phyloP scores from a whole-genome alignment of 2,888 invertebrate genomes.

The Cephalotes varians region DNA sequence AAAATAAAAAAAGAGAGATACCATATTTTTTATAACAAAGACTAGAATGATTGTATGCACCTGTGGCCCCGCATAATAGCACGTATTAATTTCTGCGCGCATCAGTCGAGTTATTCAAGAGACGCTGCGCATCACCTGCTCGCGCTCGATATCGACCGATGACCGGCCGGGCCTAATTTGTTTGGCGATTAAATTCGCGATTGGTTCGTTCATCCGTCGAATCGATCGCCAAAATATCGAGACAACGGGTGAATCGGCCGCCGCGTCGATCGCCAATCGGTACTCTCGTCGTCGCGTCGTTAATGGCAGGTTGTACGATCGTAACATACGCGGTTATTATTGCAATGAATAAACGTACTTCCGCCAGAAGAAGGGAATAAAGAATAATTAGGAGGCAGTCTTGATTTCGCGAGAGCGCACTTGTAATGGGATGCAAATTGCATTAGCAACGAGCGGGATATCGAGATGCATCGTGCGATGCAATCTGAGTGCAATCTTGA shows the following conservation, averaged over 20 bases:
- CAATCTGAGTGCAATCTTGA: conserved; percentile 31
- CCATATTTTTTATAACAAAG: neutral
- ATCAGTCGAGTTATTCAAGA: conserved; percentile 64
- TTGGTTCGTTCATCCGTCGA: conserved; percentile 36
- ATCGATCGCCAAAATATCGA: conserved; percentile 54
- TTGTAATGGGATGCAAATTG: conserved; percentile 61
- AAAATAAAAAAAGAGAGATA: neutral
- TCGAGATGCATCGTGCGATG: conserved; percentile 33
- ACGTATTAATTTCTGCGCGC: conserved; percentile 51
- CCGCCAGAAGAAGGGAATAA: conserved; percentile 57
- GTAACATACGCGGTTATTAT: conserved; percentile 71
- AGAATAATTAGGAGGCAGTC: conserved; percentile 44
- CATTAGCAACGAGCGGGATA: conserved; percentile 33
- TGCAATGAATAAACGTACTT: conserved; percentile 71
- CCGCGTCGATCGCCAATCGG: conserved; percentile 35
- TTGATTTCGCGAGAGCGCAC: conserved; percentile 62
- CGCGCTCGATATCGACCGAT: conserved; percentile 62
- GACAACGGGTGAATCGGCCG: conserved; percentile 9
- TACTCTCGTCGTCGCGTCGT: conserved; percentile 54
- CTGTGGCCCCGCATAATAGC: neutral
- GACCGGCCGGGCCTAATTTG: conserved; percentile 77
- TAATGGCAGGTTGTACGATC: conserved; percentile 68
- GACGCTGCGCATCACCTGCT: conserved; percentile 79
- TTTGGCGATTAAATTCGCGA: conserved; percentile 69
- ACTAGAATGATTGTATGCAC: conserved; percentile 4